phyloP scores from a whole-genome alignment of 2,888 invertebrate genomes.

The Campoplex capitator region DNA sequence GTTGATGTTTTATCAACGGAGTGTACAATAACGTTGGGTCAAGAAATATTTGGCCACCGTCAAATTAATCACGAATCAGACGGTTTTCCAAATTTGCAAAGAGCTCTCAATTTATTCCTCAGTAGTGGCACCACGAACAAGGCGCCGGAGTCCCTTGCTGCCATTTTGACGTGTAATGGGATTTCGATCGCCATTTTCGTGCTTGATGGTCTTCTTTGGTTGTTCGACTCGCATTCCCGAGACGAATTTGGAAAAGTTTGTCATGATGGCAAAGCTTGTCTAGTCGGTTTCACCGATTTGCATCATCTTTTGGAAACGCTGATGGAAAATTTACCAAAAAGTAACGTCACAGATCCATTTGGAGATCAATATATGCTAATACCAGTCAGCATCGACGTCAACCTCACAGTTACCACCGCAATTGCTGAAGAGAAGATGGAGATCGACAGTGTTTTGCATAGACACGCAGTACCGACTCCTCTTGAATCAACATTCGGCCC shows the following conservation, averaged over 20 bases:
- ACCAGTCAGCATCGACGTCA: not conserved
- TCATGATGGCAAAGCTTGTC: conserved; percentile 21
- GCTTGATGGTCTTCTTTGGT: conserved; percentile 15
- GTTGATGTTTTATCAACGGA: not conserved
- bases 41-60: not conserved
- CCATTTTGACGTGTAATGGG: conserved; percentile 26
- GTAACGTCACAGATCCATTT: not conserved
- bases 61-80: not conserved
- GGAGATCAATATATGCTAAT: conserved; percentile 25
- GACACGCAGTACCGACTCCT: too few species aligned
- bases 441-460: not conserved
- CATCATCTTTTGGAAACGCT: not conserved
- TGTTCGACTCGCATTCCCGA: conserved; percentile 29
- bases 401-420: not conserved
- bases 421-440: not conserved
- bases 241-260: conserved; percentile 12
- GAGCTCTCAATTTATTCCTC: not conserved
- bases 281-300: not conserved
- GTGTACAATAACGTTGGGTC: not conserved
- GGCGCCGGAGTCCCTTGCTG: not conserved
- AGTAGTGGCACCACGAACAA: not conserved
- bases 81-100: not conserved
- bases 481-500: too few species aligned
- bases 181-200: not conserved
- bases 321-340: not conserved